Evolutionary conservation across 2,113 vertebrate genomes (phyloP).

Genomic region (Boulengeromyrus knoepffleri): DNA sequence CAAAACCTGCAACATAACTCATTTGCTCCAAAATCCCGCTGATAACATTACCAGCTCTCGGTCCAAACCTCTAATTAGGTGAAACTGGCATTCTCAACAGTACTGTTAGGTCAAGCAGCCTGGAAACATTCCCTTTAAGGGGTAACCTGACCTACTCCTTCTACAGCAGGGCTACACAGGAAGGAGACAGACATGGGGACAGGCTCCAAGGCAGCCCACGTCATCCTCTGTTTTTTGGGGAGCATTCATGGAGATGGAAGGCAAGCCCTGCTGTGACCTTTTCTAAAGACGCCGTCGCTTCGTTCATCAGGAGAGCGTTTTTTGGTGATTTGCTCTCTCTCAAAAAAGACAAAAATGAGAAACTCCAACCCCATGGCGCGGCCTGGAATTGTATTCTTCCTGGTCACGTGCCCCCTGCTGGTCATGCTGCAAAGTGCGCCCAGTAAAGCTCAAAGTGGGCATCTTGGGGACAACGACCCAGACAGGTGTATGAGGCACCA

Average conservation of each 20-base stretch:
- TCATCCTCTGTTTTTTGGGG: neutral
- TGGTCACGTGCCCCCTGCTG: slow-evolving; percentile 83
- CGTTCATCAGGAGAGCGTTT: neutral
- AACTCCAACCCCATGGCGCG: slow-evolving; percentile 57
- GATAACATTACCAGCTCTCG: slow-evolving; percentile 31
- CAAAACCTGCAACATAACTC: slow-evolving; percentile 10
- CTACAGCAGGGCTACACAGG: neutral
- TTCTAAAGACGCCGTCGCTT: neutral
- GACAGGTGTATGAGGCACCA: slow-evolving; percentile 93
- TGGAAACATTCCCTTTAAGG: neutral
- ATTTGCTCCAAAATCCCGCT: slow-evolving; percentile 19
- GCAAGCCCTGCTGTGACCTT: neutral
- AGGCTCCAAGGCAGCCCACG: neutral
- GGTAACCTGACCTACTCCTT: slow-evolving; percentile 2
- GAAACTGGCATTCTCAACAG: slow-evolving; percentile 26
- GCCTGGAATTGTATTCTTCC: slow-evolving; percentile 63
- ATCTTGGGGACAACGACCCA: slow-evolving; percentile 74
- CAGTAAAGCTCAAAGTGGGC: slow-evolving; percentile 71
- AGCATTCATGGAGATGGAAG: neutral
- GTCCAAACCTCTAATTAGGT: slow-evolving; percentile 10
- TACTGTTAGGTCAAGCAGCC: neutral
- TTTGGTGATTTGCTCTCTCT: neutral
- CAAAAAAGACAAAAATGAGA: slow-evolving; percentile 46
- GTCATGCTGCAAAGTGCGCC: slow-evolving; percentile 69
- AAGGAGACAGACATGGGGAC: slow-evolving; percentile 9